Evolutionary conservation across 2,888 invertebrate genomes (phyloP).

Genomic region (Eupithecia tripunctaria): DNA sequence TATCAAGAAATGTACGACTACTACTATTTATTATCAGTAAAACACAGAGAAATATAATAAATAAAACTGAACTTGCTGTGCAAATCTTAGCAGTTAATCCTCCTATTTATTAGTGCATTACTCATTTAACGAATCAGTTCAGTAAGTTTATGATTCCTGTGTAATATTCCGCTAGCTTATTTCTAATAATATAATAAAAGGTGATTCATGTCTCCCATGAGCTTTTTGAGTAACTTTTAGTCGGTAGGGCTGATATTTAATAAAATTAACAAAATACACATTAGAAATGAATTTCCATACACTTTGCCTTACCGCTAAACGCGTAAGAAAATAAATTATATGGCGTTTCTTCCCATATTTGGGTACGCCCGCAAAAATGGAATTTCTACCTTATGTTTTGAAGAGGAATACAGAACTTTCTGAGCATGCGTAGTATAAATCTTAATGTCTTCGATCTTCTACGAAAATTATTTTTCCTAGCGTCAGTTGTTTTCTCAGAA

Average conservation of each 20-base stretch:
- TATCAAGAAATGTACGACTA: too few relatives aligned
- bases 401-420: too few relatives aligned
- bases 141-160: not conserved
- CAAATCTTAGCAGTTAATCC: conserved; percentile 13
- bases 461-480: not conserved
- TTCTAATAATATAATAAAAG: not conserved
- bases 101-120: conserved; percentile 20
- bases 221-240: not conserved
- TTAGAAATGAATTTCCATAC: too few relatives aligned
- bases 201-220: not conserved
- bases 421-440: too few relatives aligned
- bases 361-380: too few relatives aligned
- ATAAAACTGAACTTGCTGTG: not conserved
- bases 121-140: conserved; percentile 14
- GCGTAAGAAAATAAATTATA: too few relatives aligned
- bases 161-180: not conserved
- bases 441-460: not conserved
- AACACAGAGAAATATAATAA: not conserved
- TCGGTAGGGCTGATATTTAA: not conserved
- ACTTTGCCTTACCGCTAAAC: too few relatives aligned
- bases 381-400: too few relatives aligned
- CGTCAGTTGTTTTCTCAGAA: not conserved
- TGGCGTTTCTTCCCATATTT: too few relatives aligned
- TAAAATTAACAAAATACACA: too few relatives aligned
- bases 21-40: not conserved